Evolutionary conservation across 2,113 vertebrate genomes (phyloP).

Genomic region (Athene cunicularia): DNA sequence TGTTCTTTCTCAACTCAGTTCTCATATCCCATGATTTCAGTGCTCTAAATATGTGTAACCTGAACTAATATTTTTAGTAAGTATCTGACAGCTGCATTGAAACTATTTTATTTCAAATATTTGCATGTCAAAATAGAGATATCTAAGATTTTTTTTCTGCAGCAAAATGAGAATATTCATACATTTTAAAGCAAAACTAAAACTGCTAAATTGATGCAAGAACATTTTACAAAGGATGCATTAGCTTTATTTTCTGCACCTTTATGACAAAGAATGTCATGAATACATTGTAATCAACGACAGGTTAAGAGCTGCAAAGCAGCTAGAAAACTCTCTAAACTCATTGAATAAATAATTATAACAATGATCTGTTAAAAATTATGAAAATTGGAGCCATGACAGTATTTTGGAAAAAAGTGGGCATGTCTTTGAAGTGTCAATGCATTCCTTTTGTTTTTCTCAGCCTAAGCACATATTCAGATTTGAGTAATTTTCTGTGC

Average conservation of each 20-base stretch:
- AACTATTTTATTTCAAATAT: constrained; percentile 24
- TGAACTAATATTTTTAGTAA: constrained; percentile 48
- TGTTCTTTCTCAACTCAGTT: background rate
- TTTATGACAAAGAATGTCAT: background rate
- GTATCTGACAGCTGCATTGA: background rate
- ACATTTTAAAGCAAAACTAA: background rate
- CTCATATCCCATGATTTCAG: constrained; percentile 7
- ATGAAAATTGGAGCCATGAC: background rate
- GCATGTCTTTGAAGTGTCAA: background rate
- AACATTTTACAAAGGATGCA: background rate
- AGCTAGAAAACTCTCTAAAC: background rate
- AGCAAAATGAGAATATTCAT: background rate
- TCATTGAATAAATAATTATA: background rate
- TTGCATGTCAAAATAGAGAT: constrained; percentile 14
- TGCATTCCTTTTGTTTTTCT: background rate
- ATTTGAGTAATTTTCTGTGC: background rate
- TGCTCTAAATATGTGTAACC: constrained; percentile 3
- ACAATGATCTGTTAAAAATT: background rate
- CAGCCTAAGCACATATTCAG: background rate
- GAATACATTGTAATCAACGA: background rate
- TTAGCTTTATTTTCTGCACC: background rate
- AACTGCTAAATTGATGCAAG: background rate
- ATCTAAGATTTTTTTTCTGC: background rate
- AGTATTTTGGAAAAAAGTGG: background rate
- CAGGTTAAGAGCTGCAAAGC: background rate